Evolutionary conservation across 2,113 vertebrate genomes (phyloP).

Genomic region (Balaenoptera acutorostrata): DNA sequence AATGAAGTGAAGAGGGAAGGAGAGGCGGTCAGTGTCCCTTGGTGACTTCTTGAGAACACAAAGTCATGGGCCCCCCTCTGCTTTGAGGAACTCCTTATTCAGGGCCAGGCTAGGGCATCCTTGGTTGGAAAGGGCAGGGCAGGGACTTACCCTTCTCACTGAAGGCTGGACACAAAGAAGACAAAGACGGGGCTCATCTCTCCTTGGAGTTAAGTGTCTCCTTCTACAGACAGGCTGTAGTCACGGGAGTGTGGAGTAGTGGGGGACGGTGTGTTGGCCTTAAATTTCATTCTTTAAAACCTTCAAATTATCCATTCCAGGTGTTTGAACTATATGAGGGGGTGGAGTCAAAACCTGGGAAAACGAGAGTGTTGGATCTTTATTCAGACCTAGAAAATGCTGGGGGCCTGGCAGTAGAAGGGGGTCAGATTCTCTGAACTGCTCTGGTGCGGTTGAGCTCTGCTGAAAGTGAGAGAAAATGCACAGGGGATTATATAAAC

Average conservation of each 20-base stretch:
- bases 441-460: constrained; percentile 5
- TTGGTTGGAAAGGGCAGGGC: background rate
- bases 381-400: constrained; percentile 25
- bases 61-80: background rate
- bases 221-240: background rate
- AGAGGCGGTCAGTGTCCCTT: background rate
- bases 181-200: background rate
- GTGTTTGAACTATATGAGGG: background rate
- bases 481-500: constrained; percentile 7
- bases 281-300: background rate
- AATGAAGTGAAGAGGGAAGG: background rate
- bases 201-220: background rate
- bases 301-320: background rate
- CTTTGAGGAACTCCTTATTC: background rate
- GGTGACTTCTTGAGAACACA: background rate
- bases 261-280: too few relatives aligned
- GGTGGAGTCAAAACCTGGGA: background rate
- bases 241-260: fast-evolving
- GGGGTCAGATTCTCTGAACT: background rate
- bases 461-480: background rate
- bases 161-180: background rate
- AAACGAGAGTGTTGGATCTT: background rate
- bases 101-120: background rate
- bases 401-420: background rate
- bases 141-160: background rate